Percentiles rank a stretch among this genome's conserved stretches.
These are phyloP conservation scores for Sebastes schlegelii DNA, from an alignment of 2,113 vertebrate species.

Conservation along the genomic window DNA sequence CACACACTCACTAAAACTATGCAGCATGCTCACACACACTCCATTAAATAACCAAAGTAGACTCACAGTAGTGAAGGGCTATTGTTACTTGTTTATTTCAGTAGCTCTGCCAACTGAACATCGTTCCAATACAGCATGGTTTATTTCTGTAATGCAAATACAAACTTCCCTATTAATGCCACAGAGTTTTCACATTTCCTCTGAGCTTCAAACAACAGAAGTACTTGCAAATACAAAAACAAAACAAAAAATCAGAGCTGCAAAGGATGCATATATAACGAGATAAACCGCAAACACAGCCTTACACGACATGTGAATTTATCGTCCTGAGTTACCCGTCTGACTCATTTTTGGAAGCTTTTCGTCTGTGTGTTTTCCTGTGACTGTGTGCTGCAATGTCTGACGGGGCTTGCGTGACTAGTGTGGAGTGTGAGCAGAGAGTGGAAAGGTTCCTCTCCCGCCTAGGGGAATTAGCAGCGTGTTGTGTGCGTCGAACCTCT, in stretches of 20 bases:
- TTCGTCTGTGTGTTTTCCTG: conserved; percentile 54
- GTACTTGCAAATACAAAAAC: neutral
- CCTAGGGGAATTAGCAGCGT: conserved; percentile 81
- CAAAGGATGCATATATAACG: conserved; percentile 7
- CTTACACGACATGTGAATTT: conserved; percentile 44
- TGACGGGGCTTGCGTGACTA: conserved; percentile 80
- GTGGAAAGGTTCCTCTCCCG: conserved; percentile 81
- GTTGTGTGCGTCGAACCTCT: conserved; percentile 75
- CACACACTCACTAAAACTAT: conserved; percentile 28
- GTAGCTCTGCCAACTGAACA: neutral
- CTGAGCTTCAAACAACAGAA: neutral
- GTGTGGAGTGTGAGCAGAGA: conserved; percentile 73
- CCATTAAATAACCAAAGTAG: neutral
- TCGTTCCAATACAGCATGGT: neutral
- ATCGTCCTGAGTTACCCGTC: conserved; percentile 16
- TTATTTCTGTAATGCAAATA: conserved; percentile 7
- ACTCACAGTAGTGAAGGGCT: neutral
- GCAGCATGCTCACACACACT: conserved; percentile 19
- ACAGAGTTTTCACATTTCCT: conserved; percentile 9
- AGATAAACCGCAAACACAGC: conserved; percentile 36
- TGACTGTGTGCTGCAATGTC: conserved; percentile 39
- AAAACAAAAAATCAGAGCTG: neutral
- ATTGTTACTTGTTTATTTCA: conserved; percentile 18
- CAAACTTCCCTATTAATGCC: conserved; percentile 20
- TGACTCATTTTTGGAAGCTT: conserved; percentile 64